Conservation (phyloP, 2,797 vertebrate species). For the Chelon auratus region DNA sequence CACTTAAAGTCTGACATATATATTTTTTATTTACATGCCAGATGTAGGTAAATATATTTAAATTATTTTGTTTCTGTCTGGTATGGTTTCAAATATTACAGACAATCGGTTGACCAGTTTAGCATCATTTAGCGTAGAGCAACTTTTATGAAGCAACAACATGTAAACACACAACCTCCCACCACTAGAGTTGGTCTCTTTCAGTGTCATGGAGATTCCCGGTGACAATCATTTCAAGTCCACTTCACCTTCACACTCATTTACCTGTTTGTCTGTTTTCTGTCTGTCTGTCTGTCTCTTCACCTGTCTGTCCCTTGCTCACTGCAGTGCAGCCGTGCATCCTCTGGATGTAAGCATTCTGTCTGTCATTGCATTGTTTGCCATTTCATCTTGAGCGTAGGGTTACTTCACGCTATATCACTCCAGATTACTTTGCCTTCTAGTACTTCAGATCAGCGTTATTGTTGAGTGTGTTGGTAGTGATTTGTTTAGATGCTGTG, state of each 20-base stretch:
- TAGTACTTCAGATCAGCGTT: conserved; percentile 50
- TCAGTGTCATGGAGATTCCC: conserved; percentile 1
- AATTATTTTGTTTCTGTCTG: no score
- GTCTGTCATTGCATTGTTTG: conserved; percentile 64
- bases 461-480: conserved; percentile 26
- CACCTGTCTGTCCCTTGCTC: conserved; percentile 69
- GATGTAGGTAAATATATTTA: not conserved
- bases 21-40: not conserved
- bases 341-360: conserved; percentile 78
- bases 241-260: conserved; percentile 37
- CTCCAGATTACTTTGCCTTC: conserved; percentile 45
- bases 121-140: conserved; percentile 3
- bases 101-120: not conserved
- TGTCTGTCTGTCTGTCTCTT: conserved; percentile 68
- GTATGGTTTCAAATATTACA: not conserved
- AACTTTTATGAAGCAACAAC: not conserved
- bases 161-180: conserved; percentile 17
- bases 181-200: not conserved
- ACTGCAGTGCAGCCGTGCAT: conserved; percentile 75
- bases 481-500: conserved; percentile 21
- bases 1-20: not conserved
- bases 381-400: conserved; percentile 49
- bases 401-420: conserved; percentile 27
- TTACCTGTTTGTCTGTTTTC: conserved; percentile 69
- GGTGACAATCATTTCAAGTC: conserved; percentile 17